phyloP scores from a whole-genome alignment of 2,113 vertebrate species.

The Carollia perspicillata region DNA sequence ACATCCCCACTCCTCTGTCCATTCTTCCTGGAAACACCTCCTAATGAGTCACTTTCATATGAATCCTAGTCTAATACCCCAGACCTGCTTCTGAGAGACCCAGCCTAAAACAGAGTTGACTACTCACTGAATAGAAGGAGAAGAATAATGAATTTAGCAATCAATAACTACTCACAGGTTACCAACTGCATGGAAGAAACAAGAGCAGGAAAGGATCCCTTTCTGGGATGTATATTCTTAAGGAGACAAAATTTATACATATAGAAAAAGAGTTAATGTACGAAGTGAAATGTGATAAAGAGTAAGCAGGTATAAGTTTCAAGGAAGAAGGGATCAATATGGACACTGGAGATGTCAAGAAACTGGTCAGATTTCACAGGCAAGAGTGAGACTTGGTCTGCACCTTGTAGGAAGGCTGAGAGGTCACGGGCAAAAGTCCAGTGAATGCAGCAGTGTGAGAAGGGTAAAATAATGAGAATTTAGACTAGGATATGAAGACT shows the following conservation, averaged over 20 bases:
- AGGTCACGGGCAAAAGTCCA: rapidly evolving
- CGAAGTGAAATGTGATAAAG: not conserved
- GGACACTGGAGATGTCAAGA: no score
- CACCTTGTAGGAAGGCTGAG: not conserved
- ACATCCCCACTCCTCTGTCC: no score
- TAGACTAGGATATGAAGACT: not conserved
- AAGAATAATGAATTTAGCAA: not conserved
- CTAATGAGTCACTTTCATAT: not conserved
- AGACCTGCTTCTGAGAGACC: not conserved
- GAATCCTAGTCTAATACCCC: not conserved
- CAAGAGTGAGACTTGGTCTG: not conserved
- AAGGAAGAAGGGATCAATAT: not conserved
- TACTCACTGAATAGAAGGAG: not conserved
- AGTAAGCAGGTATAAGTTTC: not conserved
- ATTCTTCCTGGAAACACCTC: not conserved
- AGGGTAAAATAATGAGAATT: not conserved
- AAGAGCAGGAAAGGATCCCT: not conserved
- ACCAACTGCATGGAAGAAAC: not conserved
- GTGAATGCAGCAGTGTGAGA: rapidly evolving
- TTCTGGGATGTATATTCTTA: not conserved
- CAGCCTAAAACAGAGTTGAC: not conserved
- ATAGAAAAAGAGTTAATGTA: not conserved
- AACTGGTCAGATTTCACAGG: not conserved
- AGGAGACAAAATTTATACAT: not conserved
- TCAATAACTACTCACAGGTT: not conserved